Evolutionary conservation across 2,888 invertebrate species (phyloP).

Genomic region (Tanypteryx hageni): DNA sequence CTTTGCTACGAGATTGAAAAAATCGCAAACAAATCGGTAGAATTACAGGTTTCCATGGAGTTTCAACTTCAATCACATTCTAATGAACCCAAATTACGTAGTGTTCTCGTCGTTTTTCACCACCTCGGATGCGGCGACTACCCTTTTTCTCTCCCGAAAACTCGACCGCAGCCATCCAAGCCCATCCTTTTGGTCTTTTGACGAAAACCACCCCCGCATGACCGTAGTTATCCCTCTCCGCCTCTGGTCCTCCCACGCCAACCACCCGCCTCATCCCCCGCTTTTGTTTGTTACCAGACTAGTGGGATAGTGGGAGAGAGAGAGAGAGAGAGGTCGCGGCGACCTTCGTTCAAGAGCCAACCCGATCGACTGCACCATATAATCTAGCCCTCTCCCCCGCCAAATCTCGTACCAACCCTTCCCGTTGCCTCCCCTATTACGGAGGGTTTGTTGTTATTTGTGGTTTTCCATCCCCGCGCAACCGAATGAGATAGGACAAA

Average conservation of each 20-base stretch:
- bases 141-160: neutral
- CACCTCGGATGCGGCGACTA: neutral
- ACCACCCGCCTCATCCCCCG: neutral
- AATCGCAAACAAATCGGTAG: neutral
- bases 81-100: conserved; percentile 19
- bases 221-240: no score
- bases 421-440: neutral
- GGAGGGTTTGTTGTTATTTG: neutral
- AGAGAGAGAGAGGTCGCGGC: neutral
- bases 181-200: neutral
- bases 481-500: neutral
- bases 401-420: no score
- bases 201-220: neutral
- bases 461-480: neutral
- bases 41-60: neutral
- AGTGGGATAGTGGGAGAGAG: no score
- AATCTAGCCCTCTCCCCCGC: neutral
- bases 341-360: neutral
- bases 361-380: neutral
- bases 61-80: neutral
- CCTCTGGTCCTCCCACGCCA: neutral
- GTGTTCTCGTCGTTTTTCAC: neutral
- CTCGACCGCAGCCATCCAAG: neutral
- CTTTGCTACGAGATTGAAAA: neutral
- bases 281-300: conserved; percentile 20